A percentile compares a stretch with the other conserved stretches of the same genome.
These are phyloP conservation scores for Thunnus maccoyii DNA, from an alignment of 2,113 vertebrate genomes.

Conservation along the genomic window DNA sequence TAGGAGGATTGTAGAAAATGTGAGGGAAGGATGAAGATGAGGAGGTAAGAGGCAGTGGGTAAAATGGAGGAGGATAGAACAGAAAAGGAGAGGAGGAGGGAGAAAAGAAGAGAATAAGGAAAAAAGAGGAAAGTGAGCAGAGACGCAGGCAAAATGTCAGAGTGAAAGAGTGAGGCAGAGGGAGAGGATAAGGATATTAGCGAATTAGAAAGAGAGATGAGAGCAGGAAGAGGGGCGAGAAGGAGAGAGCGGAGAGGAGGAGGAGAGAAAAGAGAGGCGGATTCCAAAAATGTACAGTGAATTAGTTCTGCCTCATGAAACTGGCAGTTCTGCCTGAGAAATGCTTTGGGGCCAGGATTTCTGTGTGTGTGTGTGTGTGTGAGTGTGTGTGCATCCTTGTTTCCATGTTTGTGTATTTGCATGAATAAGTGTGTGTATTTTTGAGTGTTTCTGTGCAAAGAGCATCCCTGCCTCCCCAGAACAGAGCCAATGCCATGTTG, in stretches of 20 bases:
- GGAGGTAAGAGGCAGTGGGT: constrained; percentile 5
- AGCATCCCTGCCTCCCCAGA: constrained; percentile 50
- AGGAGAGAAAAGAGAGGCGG: constrained; percentile 48
- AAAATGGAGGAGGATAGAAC: constrained; percentile 27
- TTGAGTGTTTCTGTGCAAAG: constrained; percentile 32
- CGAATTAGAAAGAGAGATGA: constrained; percentile 56
- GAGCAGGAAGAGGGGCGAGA: constrained; percentile 46
- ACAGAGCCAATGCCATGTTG: constrained; percentile 56
- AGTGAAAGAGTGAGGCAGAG: constrained; percentile 37
- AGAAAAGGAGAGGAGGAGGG: neutral
- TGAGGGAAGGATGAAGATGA: neutral
- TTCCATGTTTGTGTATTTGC: neutral
- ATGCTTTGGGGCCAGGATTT: constrained; percentile 55
- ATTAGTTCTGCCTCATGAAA: constrained; percentile 76
- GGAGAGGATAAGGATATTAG: constrained; percentile 60
- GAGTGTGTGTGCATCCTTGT: neutral
- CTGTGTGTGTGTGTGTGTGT: constrained; percentile 16
- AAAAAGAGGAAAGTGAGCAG: constrained; percentile 16
- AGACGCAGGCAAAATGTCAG: constrained; percentile 52
- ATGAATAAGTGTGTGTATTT: constrained; percentile 6
- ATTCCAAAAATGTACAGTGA: constrained; percentile 72
- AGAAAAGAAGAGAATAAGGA: neutral
- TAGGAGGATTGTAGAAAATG: neutral
- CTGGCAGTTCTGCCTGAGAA: constrained; percentile 62
- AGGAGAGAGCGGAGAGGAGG: constrained; percentile 39